Percentiles rank a stretch among this genome's conserved stretches.
Conservation (phyloP, 2,888 invertebrate genomes). For the Panopea generosa region DNA sequence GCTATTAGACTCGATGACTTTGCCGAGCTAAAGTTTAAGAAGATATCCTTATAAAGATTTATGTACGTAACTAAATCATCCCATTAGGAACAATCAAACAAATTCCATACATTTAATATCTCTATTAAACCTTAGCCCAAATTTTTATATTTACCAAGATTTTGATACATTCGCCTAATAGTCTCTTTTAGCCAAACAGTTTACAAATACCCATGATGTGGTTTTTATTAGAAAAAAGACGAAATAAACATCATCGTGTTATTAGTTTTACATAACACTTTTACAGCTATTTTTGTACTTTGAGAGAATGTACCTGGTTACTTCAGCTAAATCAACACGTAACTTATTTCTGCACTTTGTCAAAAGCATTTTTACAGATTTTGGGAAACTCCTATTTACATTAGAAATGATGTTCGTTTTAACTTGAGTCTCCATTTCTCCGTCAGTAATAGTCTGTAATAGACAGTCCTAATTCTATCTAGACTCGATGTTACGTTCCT, state of each 20-base stretch:
- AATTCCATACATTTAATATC: slow-evolving; percentile 9
- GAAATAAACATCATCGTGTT: slow-evolving; percentile 6
- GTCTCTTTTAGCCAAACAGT: slow-evolving; percentile 1
- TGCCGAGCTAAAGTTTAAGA: not conserved
- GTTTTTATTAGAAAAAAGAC: slow-evolving; percentile 11
- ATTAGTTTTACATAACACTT: not conserved
- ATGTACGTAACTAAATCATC: not conserved
- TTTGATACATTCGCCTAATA: slow-evolving; percentile 7
- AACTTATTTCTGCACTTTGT: slow-evolving; percentile 21
- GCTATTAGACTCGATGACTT: not conserved
- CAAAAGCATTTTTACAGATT: slow-evolving; percentile 18
- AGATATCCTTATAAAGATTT: not conserved
- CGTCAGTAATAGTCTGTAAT: not conserved
- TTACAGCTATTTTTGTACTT: not conserved
- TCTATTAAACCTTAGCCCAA: slow-evolving; percentile 17
- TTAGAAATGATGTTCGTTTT: not conserved
- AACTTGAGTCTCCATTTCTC: not conserved
- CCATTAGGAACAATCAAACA: slow-evolving; percentile 1
- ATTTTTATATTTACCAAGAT: slow-evolving; percentile 6
- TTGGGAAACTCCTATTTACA: slow-evolving; percentile 7
- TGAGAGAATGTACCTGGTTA: slow-evolving; percentile 7
- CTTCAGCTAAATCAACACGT: slow-evolving; percentile 6
- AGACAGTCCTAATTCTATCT: not conserved
- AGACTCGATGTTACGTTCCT: not conserved
- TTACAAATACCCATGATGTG: slow-evolving; percentile 2